Conservation (phyloP, 2,113 vertebrate species). For the Centropus unirufus region DNA sequence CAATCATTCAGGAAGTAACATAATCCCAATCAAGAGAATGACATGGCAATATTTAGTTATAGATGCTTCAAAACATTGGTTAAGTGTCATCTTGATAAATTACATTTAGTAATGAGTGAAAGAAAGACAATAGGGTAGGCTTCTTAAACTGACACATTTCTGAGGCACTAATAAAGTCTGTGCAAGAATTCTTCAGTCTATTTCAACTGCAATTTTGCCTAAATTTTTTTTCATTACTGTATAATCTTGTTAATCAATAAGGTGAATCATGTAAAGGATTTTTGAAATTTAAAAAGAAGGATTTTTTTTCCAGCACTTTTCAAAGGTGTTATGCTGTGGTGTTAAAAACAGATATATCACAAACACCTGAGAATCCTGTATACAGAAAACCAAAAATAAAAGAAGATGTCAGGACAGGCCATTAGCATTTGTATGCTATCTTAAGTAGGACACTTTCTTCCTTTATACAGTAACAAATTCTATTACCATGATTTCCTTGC, state of each 20-base stretch:
- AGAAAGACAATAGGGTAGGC: not conserved
- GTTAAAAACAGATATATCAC: not conserved
- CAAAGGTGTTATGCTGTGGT: not conserved
- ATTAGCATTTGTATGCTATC: not conserved
- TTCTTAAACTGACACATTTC: not conserved
- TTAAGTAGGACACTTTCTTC: not conserved
- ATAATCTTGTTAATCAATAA: not conserved
- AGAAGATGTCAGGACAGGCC: not conserved
- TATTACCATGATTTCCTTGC: not conserved
- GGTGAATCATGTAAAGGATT: not conserved
- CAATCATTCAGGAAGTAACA: not conserved
- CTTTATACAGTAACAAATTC: not conserved
- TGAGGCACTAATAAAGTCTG: not conserved
- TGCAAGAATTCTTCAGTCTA: not conserved
- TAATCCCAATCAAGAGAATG: not conserved
- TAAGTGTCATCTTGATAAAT: not conserved
- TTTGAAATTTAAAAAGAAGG: not conserved
- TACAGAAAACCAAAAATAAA: not conserved
- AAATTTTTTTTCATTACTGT: not conserved
- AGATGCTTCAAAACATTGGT: not conserved
- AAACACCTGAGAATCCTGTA: not conserved
- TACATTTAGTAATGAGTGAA: not conserved
- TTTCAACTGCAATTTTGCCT: not conserved
- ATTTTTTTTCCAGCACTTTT: not conserved
- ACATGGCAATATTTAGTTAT: not conserved